Conservation (phyloP, 2,113 vertebrate species). For the Eleginops maclovinus region DNA sequence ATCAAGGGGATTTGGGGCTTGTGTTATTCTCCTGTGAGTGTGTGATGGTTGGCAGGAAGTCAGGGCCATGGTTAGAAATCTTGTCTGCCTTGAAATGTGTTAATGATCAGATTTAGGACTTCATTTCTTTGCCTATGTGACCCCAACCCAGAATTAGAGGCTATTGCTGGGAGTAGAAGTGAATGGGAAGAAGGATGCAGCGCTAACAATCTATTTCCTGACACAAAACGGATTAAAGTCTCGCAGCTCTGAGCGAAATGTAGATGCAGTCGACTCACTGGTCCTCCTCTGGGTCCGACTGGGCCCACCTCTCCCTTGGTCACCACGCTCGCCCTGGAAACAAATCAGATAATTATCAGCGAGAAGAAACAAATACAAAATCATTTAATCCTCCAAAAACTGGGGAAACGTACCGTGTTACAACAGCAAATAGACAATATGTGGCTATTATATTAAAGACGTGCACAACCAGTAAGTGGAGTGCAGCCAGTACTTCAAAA, state of each 20-base stretch:
- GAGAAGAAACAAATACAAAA: no score
- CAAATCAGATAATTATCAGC: neutral
- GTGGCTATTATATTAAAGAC: no score
- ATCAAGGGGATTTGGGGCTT: neutral
- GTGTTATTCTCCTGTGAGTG: neutral
- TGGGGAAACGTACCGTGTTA: no score
- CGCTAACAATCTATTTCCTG: neutral
- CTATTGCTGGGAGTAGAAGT: neutral
- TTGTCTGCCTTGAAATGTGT: neutral
- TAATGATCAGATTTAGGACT: no score
- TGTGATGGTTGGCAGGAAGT: neutral
- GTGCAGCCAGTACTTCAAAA: no score
- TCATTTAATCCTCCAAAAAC: no score
- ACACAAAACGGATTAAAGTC: neutral
- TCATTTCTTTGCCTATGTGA: no score
- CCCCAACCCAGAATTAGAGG: neutral
- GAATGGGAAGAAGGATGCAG: neutral
- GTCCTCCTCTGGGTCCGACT: slow-evolving; percentile 88
- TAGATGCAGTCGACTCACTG: slow-evolving; percentile 85
- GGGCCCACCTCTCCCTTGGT: slow-evolving; percentile 92
- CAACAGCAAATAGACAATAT: no score
- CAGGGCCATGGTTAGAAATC: neutral
- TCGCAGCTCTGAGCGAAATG: neutral
- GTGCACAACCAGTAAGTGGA: neutral
- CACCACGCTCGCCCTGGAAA: slow-evolving; percentile 91